Evolutionary conservation across 1,140 invertebrate genomes (phyloP), one percentile per base, ranked within the genome.

Genomic region (Hylaeus volcanicus): DNA sequence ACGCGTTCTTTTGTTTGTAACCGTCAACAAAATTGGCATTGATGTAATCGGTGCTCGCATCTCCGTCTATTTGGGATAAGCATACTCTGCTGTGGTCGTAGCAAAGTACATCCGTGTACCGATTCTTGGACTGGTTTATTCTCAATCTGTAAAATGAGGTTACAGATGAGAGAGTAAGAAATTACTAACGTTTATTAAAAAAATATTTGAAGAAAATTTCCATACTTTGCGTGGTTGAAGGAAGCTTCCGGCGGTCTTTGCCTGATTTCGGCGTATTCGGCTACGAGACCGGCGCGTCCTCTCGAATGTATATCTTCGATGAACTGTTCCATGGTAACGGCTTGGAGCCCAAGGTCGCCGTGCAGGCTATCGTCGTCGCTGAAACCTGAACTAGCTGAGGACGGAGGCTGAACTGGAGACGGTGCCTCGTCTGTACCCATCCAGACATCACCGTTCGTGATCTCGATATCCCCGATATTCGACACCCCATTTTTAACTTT

Each of bases 1-100:
- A 99, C 63, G 98, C 98, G 94, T 98, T 98, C 90, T 98, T 98
- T 92, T 99, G 98, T 92, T 98, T 98, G 93, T 99, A 99, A 4
- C 98, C 98, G 94, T 99, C 98, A 48, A 99, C 98, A 94, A 97
- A 99, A 95, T 99, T 99, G 48, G 98, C 98, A 94, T 99, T 99
- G 89, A 99, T 99, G 90, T 99, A 99, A 94, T 99, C 98, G 58
- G 96, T 96, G 79, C 95, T 95, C 15, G 96, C 94, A 85, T 98
- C 97, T 63, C 95, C 95, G 81, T 97, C 95, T 64, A 95, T 92
- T 87, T 96, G 94, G 5, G 96, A 96, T 43, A 99, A 94, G 74
- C 96, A 95, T 64, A 99, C 98, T 88, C 98, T 95, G 89, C 97
- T 97, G 91, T 99, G 98, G 93, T 99, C 98, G 93, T 97, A 98